These are phyloP conservation scores for Planiliza haematocheilus DNA, from an alignment of 2,113 vertebrate genomes.

Conservation along the genomic window DNA sequence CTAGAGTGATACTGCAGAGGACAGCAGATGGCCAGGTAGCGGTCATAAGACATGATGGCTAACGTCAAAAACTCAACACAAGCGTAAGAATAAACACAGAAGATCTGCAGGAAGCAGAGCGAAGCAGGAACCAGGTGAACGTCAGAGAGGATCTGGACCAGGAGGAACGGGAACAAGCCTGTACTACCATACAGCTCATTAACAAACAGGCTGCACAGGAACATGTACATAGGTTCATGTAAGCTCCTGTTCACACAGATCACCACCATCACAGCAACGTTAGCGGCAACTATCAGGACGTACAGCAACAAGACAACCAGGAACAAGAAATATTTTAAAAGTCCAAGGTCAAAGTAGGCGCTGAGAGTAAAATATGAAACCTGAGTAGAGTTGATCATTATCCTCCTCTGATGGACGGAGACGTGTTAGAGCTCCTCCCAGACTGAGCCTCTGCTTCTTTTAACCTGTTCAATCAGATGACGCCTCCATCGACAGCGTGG, in stretches of 20 bases:
- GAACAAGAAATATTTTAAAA: too few species aligned
- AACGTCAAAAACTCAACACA: neutral
- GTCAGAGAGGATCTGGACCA: too few species aligned
- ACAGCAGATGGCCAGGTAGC: conserved; percentile 37
- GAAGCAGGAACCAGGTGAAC: conserved; percentile 2
- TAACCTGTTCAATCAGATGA: neutral
- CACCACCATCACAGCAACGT: too few species aligned
- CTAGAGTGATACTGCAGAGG: conserved; percentile 45
- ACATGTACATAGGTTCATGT: too few species aligned
- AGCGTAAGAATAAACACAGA: neutral
- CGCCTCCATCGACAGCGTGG: neutral
- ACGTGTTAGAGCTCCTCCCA: neutral
- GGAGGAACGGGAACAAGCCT: conserved; percentile 27
- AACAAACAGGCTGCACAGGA: too few species aligned
- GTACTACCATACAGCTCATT: too few species aligned
- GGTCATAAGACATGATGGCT: conserved; percentile 48
- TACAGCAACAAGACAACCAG: too few species aligned
- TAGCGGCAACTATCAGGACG: too few species aligned
- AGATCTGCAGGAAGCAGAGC: conserved; percentile 37
- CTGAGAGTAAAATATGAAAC: conserved; percentile 16
- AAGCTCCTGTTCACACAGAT: too few species aligned
- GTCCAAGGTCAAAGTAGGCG: too few species aligned
- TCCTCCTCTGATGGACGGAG: too few species aligned
- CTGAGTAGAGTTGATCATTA: conserved; percentile 16
- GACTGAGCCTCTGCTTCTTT: neutral